Percentiles rank a stretch among this genome's conserved stretches.
Conservation (phyloP, 2,888 invertebrate species). For the Ormyrus labotus region DNA sequence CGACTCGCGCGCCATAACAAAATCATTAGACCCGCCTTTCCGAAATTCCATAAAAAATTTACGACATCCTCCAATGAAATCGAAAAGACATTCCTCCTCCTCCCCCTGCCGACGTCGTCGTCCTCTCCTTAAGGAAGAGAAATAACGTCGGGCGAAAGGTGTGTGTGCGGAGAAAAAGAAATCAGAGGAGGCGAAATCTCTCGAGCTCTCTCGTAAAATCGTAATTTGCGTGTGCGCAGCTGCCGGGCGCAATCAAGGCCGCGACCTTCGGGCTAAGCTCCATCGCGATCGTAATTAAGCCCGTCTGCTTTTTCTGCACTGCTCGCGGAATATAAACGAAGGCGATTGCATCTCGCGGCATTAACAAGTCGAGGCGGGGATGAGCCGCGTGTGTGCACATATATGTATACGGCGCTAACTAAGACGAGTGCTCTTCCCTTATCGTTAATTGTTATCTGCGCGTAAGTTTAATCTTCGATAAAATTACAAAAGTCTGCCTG, state of each 20-base stretch:
- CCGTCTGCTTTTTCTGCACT: conserved; percentile 18
- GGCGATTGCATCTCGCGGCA: neutral
- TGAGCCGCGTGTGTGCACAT: neutral
- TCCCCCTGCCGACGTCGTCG: too few species aligned
- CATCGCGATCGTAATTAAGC: conserved; percentile 17
- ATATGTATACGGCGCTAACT: neutral
- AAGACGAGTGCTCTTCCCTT: conserved; percentile 13
- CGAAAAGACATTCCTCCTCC: neutral
- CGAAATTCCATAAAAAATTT: too few species aligned
- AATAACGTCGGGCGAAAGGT: too few species aligned
- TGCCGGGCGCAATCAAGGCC: conserved; percentile 15
- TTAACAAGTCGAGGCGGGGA: neutral
- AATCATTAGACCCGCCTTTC: too few species aligned
- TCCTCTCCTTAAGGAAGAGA: too few species aligned
- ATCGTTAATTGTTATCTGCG: conserved; percentile 22
- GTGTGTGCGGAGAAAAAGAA: too few species aligned
- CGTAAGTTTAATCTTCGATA: conserved; percentile 23
- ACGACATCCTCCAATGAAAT: too few species aligned
- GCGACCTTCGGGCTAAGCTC: conserved; percentile 20
- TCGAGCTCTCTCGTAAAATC: neutral
- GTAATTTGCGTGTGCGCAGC: neutral
- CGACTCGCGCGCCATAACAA: too few species aligned
- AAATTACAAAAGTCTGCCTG: conserved; percentile 11
- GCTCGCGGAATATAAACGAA: conserved; percentile 38
- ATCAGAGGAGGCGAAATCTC: too few species aligned